Evolutionary conservation across 1,140 invertebrate species (phyloP), one percentile per base, ranked within the genome.

Genomic region (Colletes gigas): DNA sequence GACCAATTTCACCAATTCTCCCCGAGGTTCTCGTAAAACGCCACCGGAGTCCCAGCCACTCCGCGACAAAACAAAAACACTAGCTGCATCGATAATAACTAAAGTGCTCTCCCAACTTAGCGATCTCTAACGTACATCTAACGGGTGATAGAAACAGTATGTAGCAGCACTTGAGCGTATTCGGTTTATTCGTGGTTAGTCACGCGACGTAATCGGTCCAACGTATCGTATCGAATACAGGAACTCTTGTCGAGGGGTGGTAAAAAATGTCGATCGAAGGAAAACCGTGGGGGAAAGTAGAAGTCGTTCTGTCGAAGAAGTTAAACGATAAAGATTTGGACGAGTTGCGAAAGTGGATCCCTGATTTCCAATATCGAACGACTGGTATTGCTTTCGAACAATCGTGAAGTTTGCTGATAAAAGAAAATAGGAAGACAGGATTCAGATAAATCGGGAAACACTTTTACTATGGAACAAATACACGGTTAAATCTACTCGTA

Each of bases 31-130:
- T 44, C 21, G 21, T 12, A 54, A 19, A 21, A 9, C 44, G 39
- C 21, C 68, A 50, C 76, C 76, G 50, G 39, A 73, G 78, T 66
- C 39, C 52, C 60, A 79, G 60, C 70, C 50, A 65, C 8, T 79
- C 9, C 62, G n/a, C 60, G 30, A 2, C 2, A n/a, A n/a, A 63
- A 15, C 41, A 50, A 41, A 3, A 1, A 44, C 50, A n/a, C 15
- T 69, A 6, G 54, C 74, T 69, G 52, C 59, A n/a, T 71, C 60
- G 6, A 62, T 19, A 39, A 47, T 66, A 68, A 21, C 10, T 30
- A 6, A 67, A 1, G 7, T 30, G 62, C 59, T 17, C 14, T 69
- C 66, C 52, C 44, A 9, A 17, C 41, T 72, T 12, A n/a, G 44
- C 47, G 30, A 63, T 72, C 15, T 57, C n/a, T 63, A 72, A 62